Percentiles rank a stretch among this genome's conserved stretches.
Evolutionary conservation across 2,888 invertebrate genomes (phyloP).

Genomic region (Pterostichus madidus): DNA sequence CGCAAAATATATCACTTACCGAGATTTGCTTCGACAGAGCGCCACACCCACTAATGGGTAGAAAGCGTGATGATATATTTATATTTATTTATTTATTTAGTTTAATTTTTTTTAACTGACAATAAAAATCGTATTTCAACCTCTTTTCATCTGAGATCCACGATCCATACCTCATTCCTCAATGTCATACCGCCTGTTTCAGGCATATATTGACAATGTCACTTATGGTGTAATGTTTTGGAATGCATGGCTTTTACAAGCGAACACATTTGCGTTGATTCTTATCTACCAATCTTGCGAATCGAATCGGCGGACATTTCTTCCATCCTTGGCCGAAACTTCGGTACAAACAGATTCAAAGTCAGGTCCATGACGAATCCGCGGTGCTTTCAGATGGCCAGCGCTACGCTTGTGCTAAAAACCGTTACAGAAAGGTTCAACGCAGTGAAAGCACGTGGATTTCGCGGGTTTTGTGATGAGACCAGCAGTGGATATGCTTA

Average conservation of each 20-base stretch:
- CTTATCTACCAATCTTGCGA: conserved; percentile 67
- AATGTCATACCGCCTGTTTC: conserved; percentile 3
- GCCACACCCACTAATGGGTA: too few species aligned
- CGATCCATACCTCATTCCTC: not conserved
- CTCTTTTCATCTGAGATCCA: not conserved
- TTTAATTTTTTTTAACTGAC: too few species aligned
- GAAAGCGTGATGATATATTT: too few species aligned
- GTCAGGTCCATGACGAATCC: conserved; percentile 18
- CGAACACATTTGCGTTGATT: conserved; percentile 61
- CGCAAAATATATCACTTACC: too few species aligned
- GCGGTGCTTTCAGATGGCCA: conserved; percentile 3
- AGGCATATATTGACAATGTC: not conserved
- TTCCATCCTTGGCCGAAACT: conserved; percentile 16
- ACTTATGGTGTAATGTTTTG: conserved; percentile 62
- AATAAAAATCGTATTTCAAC: not conserved
- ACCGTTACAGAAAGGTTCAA: conserved; percentile 9
- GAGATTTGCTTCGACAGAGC: too few species aligned
- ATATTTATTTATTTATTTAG: too few species aligned
- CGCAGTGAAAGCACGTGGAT: conserved; percentile 8
- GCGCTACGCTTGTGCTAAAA: conserved; percentile 9
- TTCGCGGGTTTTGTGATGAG: conserved; percentile 26
- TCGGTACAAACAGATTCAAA: not conserved
- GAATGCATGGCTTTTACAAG: conserved; percentile 58
- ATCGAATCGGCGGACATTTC: conserved; percentile 67
- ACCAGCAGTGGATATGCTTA: conserved; percentile 5